These are phyloP conservation scores for Dreissena rostriformis DNA, from an alignment of 1,140 invertebrate genomes.

Conservation along the genomic window DNA sequence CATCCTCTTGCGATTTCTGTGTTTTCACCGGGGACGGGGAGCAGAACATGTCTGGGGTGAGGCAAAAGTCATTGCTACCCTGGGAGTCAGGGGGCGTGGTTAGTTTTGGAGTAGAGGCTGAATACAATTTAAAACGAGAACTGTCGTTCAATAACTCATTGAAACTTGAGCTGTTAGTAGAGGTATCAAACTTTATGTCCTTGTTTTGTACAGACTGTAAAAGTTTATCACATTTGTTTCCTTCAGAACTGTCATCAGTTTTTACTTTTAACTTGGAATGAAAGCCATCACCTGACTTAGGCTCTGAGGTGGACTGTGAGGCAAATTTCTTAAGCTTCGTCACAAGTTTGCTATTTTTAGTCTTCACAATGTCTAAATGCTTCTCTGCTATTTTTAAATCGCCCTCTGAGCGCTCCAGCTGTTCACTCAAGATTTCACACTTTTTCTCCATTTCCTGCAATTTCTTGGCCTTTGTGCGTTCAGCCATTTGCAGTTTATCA, in stretches of 20 bases:
- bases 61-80: constrained; percentile 2
- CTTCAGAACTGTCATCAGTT: neutral
- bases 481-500: constrained; percentile 35
- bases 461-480: constrained; percentile 16
- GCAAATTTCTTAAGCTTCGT: constrained; percentile 2
- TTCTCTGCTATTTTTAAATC: constrained; percentile 49
- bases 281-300: too few species aligned
- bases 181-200: neutral
- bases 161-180: constrained; percentile 29
- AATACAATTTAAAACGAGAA: constrained; percentile 19
- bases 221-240: neutral
- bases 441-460: constrained; percentile 31
- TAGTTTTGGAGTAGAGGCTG: constrained; percentile 47
- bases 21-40: neutral
- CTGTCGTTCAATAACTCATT: constrained; percentile 42
- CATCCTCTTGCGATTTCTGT: neutral
- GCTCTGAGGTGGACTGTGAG: too few species aligned
- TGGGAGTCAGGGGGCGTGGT: constrained; percentile 17
- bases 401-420: constrained; percentile 47
- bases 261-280: too few species aligned
- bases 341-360: constrained; percentile 35
- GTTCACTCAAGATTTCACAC: constrained; percentile 11
- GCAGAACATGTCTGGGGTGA: constrained; percentile 33
- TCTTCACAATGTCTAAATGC: constrained; percentile 45
- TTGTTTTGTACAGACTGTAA: neutral